phyloP scores from a whole-genome alignment of 2,797 vertebrate species.

The Enteromius afrohamiltoni region DNA sequence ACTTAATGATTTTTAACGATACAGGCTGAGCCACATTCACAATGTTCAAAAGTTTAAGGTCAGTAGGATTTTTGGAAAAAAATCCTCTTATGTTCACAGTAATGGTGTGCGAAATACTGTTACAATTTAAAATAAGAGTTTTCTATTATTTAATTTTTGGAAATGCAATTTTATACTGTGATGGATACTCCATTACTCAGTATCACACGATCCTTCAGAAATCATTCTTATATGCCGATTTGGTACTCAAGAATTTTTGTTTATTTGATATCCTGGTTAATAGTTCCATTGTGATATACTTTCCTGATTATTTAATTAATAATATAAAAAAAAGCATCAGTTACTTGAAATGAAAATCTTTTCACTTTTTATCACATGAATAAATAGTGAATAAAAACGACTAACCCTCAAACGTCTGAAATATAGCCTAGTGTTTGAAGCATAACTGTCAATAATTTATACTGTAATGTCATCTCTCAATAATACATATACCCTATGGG shows the following conservation, averaged over 20 bases:
- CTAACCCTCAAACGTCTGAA: neutral
- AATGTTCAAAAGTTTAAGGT: neutral
- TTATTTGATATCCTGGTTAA: neutral
- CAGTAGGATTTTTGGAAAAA: neutral
- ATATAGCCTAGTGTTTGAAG: neutral
- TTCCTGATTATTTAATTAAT: neutral
- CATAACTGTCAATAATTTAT: neutral
- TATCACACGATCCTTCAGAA: neutral
- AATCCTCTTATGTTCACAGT: neutral
- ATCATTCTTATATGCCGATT: neutral
- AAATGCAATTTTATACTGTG: neutral
- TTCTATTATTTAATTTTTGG: neutral
- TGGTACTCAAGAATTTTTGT: neutral
- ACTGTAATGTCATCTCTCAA: neutral
- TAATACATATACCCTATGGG: neutral
- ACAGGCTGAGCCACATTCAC: neutral
- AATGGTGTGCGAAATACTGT: neutral
- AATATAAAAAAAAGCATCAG: neutral
- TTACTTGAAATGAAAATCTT: neutral
- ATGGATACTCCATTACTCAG: neutral
- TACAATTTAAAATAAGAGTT: neutral
- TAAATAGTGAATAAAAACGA: neutral
- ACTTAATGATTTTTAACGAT: neutral
- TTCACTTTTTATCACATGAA: neutral
- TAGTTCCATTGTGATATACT: neutral